A percentile compares a stretch with the other conserved stretches of the same genome.
These are phyloP conservation scores for Nautilus pompilius DNA, from an alignment of 1,140 invertebrate genomes.

Conservation along the genomic window DNA sequence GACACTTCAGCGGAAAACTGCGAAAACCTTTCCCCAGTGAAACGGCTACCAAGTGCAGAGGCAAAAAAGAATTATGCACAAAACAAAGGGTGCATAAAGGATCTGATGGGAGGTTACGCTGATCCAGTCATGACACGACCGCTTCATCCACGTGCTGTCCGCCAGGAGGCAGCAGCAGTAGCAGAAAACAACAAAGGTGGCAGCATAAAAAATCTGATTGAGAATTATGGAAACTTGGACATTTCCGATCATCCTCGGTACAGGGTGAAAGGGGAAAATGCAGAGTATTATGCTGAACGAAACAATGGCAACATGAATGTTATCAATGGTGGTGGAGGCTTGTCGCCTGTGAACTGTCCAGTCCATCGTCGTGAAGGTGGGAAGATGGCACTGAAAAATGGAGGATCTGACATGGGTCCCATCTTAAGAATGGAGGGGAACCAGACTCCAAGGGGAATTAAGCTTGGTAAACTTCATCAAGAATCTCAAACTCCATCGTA, in stretches of 20 bases:
- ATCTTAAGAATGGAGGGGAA: conserved; percentile 39
- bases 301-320: conserved; percentile 40
- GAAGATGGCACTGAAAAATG: conserved; percentile 40
- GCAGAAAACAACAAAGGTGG: conserved; percentile 38
- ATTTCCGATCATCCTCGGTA: conserved; percentile 12
- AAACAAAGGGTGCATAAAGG: conserved; percentile 40
- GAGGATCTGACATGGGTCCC: conserved; percentile 43
- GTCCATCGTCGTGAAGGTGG: too few relatives aligned
- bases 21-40: conserved; percentile 20
- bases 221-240: conserved; percentile 40
- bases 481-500: conserved; percentile 37
- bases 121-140: conserved; percentile 26
- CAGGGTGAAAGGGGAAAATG: conserved; percentile 40
- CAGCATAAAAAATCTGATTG: conserved; percentile 43
- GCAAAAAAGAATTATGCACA: conserved; percentile 24
- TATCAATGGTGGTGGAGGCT: too few relatives aligned
- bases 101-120: conserved; percentile 41
- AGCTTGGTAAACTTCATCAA: conserved; percentile 37
- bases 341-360: too few relatives aligned
- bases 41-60: conserved; percentile 25
- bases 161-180: conserved; percentile 30
- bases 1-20: conserved; percentile 33
- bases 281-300: conserved; percentile 41
- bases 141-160: conserved; percentile 35
- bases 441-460: conserved; percentile 24